Conservation (phyloP, 53 echinoderm and acorn worm species). For the Paelopatides confundens region DNA sequence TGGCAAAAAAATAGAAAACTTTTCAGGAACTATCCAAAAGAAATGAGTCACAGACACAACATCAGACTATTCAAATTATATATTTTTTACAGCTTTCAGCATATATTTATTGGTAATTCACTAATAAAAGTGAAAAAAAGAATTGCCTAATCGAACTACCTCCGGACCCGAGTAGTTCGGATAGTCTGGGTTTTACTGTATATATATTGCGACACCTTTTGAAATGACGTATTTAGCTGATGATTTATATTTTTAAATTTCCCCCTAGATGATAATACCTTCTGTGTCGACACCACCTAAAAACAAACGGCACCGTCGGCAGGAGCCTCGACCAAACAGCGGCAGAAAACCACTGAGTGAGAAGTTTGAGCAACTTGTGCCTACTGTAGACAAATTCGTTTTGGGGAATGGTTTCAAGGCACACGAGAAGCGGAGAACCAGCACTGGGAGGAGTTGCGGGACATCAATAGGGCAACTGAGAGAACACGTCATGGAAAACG, state of each 20-base stretch:
- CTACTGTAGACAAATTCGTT: not conserved
- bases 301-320: no score
- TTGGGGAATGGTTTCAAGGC: not conserved
- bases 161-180: no score
- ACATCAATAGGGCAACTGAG: constrained; percentile 4
- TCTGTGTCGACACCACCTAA: not conserved
- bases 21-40: no score
- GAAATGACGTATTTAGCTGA: not conserved
- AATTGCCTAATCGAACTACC: no score
- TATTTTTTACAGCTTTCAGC: no score
- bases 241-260: not conserved
- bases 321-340: not conserved
- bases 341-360: not conserved
- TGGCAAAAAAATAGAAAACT: no score
- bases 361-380: not conserved
- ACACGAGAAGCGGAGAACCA: constrained; percentile 5
- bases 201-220: no score
- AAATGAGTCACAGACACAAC: no score
- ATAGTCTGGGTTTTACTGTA: no score
- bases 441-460: constrained; percentile 39
- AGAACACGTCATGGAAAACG: constrained; percentile 9
- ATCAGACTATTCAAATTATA: no score
- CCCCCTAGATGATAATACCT: not conserved
- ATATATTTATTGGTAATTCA: no score
- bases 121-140: no score